Evolutionary conservation across 2,888 invertebrate species (phyloP).

Genomic region (Aspidapion aeneum): DNA sequence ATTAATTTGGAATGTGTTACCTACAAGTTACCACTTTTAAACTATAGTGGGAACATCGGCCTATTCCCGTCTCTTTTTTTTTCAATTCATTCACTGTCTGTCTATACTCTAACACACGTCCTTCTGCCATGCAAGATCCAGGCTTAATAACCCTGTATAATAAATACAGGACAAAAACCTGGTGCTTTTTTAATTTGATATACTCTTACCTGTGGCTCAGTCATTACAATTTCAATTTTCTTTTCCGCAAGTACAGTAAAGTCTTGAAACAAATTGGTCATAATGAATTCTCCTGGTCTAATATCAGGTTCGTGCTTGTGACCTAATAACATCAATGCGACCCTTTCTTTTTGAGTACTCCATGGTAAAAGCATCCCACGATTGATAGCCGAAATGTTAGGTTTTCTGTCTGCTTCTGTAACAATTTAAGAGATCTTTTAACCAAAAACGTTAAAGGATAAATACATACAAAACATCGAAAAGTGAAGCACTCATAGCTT

Average conservation of each 20-base stretch:
- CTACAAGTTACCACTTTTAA: too few relatives aligned
- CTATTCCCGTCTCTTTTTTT: too few relatives aligned
- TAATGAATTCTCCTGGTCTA: slow-evolving; percentile 93
- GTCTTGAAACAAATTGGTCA: slow-evolving; percentile 92
- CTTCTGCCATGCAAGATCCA: too few relatives aligned
- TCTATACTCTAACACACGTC: too few relatives aligned
- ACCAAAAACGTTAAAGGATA: background rate
- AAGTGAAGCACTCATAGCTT: too few relatives aligned
- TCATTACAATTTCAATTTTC: slow-evolving; percentile 93
- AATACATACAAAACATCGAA: too few relatives aligned
- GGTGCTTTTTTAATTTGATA: too few relatives aligned
- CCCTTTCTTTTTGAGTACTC: slow-evolving; percentile 76
- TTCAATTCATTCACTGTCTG: too few relatives aligned
- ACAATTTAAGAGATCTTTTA: slow-evolving; percentile 1
- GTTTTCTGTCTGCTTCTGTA: background rate
- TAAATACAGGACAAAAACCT: too few relatives aligned
- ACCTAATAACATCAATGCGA: slow-evolving; percentile 44
- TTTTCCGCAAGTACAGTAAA: slow-evolving; percentile 92
- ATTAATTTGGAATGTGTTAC: too few relatives aligned
- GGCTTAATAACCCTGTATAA: too few relatives aligned
- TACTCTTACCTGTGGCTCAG: slow-evolving; percentile 81
- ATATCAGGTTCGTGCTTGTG: slow-evolving; percentile 59
- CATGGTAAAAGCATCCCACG: slow-evolving; percentile 73
- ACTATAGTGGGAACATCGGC: too few relatives aligned
- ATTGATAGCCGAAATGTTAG: slow-evolving; percentile 26